A percentile compares a stretch with the other conserved stretches of the same genome.
Evolutionary conservation across 2,113 vertebrate species (phyloP).

Genomic region (Nanorana parkeri): DNA sequence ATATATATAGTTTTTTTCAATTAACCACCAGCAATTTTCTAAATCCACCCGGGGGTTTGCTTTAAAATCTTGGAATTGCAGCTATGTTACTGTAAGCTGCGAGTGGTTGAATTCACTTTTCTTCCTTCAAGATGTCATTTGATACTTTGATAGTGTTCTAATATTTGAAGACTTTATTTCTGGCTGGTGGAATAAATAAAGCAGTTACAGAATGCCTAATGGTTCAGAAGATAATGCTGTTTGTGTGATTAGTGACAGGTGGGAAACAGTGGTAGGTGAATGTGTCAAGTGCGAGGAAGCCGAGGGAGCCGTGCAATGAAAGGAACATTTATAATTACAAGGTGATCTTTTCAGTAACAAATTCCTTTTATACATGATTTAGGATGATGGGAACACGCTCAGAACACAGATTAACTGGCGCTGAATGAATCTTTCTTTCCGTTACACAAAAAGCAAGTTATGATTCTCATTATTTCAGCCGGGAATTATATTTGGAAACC

Average conservation of each 20-base stretch:
- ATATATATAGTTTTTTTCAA: no score
- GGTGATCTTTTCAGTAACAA: conserved; percentile 55
- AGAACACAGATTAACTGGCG: conserved; percentile 22
- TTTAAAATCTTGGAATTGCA: no score
- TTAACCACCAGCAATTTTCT: no score
- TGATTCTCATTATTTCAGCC: neutral
- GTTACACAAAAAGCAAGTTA: neutral
- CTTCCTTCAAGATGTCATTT: conserved; percentile 24
- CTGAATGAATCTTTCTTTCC: neutral
- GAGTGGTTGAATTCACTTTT: conserved; percentile 6
- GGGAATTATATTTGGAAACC: neutral
- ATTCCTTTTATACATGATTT: conserved; percentile 43
- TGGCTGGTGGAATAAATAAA: conserved; percentile 54
- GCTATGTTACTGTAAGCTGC: neutral
- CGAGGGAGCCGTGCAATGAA: conserved; percentile 18
- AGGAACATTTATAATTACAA: conserved; percentile 58
- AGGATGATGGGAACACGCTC: conserved; percentile 31
- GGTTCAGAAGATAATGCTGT: conserved; percentile 58
- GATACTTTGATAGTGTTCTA: conserved; percentile 39
- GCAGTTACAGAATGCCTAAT: conserved; percentile 55
- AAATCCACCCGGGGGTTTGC: no score
- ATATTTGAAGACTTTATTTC: conserved; percentile 53
- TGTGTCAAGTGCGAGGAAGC: conserved; percentile 43
- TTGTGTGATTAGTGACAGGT: conserved; percentile 63
- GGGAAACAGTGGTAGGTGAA: conserved; percentile 54